Percentiles rank a stretch among this genome's conserved stretches.
phyloP scores from a whole-genome alignment of 2,797 vertebrate species.

The Danio tinwini region DNA sequence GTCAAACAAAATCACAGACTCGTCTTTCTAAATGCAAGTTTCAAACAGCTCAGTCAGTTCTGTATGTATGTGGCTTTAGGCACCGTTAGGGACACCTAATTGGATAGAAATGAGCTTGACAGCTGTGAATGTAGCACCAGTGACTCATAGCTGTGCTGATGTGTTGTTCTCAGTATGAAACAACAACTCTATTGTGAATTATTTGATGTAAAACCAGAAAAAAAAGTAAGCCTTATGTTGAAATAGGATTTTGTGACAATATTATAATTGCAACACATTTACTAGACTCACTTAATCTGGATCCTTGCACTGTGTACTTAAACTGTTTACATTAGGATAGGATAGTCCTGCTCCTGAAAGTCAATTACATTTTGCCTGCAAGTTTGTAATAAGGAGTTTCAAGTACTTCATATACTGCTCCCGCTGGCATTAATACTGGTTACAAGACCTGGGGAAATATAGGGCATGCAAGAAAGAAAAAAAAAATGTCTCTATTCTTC shows the following conservation, averaged over 20 bases:
- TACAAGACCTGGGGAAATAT: no score
- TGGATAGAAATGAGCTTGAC: conserved; percentile 44
- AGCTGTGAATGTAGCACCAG: conserved; percentile 13
- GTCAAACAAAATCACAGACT: conserved; percentile 54
- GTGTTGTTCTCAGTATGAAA: background rate
- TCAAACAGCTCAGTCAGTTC: conserved; percentile 19
- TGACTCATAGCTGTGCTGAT: conserved; percentile 28
- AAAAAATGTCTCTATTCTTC: no score
- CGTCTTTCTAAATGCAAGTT: conserved; percentile 30
- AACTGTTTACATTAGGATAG: no score
- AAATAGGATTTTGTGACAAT: background rate
- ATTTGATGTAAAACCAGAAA: conserved; percentile 2
- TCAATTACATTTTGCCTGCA: no score
- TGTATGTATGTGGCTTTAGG: conserved; percentile 28
- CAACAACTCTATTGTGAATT: background rate
- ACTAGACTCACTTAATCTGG: no score
- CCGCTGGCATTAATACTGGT: no score
- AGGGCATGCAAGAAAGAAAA: no score
- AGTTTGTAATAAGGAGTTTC: no score
- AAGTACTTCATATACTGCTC: no score
- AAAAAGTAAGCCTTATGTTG: background rate
- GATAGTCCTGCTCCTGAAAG: no score
- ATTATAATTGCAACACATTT: background rate
- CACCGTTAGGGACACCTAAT: conserved; percentile 38
- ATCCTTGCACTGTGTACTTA: no score